Percentiles rank a stretch among this genome's conserved stretches.
phyloP scores from a whole-genome alignment of 2,888 invertebrate species.

The Isoperla grammatica region DNA sequence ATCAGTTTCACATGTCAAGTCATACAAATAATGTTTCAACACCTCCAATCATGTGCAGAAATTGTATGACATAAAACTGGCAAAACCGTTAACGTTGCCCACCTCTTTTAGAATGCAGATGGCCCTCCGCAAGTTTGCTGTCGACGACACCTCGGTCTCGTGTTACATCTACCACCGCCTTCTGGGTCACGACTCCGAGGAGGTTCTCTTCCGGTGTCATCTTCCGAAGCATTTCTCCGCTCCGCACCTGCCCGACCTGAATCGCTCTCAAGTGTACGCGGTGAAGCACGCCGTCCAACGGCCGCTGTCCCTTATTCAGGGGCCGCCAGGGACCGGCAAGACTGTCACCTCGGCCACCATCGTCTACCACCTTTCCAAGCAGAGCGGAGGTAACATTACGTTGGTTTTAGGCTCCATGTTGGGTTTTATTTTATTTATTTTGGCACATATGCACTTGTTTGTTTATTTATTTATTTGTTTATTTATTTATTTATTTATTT shows the following conservation, averaged over 20 bases:
- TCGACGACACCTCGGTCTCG: slow-evolving; percentile 94
- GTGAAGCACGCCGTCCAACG: slow-evolving; percentile 97
- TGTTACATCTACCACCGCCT: slow-evolving; percentile 96
- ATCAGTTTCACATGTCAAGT: no score
- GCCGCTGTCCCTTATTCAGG: slow-evolving; percentile 95
- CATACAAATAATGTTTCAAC: no score
- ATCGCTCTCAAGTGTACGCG: slow-evolving; percentile 96
- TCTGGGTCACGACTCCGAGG: slow-evolving; percentile 90
- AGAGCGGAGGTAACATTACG: slow-evolving; percentile 70
- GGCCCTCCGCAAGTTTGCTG: slow-evolving; percentile 90
- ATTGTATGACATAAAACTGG: no score
- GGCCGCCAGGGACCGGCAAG: slow-evolving; percentile 96
- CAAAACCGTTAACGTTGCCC: background rate
- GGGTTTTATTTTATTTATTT: no score
- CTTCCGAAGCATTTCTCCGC: slow-evolving; percentile 96
- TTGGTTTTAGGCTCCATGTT: no score
- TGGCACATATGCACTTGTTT: no score
- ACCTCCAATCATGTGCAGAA: no score
- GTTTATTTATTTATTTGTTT: no score
- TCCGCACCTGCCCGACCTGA: slow-evolving; percentile 94
- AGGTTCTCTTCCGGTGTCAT: slow-evolving; percentile 84
- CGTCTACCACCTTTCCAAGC: slow-evolving; percentile 94
- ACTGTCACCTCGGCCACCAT: slow-evolving; percentile 99
- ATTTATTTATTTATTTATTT: no score
- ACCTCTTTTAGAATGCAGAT: slow-evolving; percentile 75